Conservation (phyloP, 2,888 invertebrate species). For the Timandra comae region DNA sequence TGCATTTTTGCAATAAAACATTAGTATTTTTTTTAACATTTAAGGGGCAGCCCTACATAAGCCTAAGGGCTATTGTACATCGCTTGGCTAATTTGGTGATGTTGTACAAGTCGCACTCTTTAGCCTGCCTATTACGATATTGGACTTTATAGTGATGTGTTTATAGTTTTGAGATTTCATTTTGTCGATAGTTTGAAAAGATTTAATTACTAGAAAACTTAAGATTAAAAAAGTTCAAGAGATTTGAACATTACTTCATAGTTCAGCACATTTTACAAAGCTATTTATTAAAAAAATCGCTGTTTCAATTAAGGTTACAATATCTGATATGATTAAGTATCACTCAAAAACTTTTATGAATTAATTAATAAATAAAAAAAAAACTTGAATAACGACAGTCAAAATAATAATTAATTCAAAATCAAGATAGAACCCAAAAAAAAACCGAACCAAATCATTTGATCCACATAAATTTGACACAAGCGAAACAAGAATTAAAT, state of each 20-base stretch:
- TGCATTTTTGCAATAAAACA: not conserved
- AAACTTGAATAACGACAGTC: too few species aligned
- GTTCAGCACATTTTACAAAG: not conserved
- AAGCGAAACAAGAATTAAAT: too few species aligned
- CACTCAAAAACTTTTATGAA: too few species aligned
- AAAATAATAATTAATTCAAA: too few species aligned
- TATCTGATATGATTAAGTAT: too few species aligned
- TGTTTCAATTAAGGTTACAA: not conserved
- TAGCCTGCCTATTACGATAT: slow-evolving; percentile 73
- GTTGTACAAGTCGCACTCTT: slow-evolving; percentile 75
- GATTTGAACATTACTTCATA: not conserved
- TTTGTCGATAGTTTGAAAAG: slow-evolving; percentile 24
- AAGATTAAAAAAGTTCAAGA: not conserved
- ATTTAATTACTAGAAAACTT: not conserved
- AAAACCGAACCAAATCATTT: not conserved
- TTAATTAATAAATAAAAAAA: too few species aligned
- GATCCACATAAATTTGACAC: too few species aligned
- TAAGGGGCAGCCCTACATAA: slow-evolving; percentile 51
- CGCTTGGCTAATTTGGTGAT: slow-evolving; percentile 72
- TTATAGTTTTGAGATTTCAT: slow-evolving; percentile 14
- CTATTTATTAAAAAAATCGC: not conserved
- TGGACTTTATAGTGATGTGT: slow-evolving; percentile 47
- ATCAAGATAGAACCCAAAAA: not conserved
- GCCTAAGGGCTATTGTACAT: slow-evolving; percentile 67
- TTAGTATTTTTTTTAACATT: not conserved